These are phyloP conservation scores for Branchellion lobata DNA, from an alignment of 2,888 invertebrate genomes.

Conservation along the genomic window DNA sequence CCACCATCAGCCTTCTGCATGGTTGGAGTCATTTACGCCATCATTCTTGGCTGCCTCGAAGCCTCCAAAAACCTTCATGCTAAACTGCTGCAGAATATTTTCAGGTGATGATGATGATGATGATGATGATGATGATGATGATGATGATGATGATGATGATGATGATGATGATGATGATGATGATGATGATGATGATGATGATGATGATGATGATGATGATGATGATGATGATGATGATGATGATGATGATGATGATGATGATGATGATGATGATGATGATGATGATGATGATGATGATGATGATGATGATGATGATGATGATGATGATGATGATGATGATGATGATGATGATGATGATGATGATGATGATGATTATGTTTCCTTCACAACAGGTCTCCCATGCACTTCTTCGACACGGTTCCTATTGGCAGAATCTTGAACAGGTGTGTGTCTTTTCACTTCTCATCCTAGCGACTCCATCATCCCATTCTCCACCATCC, in stretches of 20 bases:
- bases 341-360: neutral
- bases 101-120: constrained; percentile 51
- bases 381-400: constrained; percentile 56
- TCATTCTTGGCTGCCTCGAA: constrained; percentile 59
- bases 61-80: constrained; percentile 59
- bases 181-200: neutral
- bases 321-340: neutral
- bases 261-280: constrained; percentile 56
- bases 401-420: constrained; percentile 63
- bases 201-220: neutral
- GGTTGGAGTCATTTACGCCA: constrained; percentile 50
- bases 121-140: neutral
- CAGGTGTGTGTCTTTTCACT: too few relatives aligned
- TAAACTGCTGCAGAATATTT: constrained; percentile 57
- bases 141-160: neutral
- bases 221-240: neutral
- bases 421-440: constrained; percentile 63
- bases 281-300: constrained; percentile 51
- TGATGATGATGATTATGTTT: neutral
- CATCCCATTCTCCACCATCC: too few relatives aligned
- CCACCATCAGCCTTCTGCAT: constrained; percentile 46
- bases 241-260: neutral
- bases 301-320: constrained; percentile 28
- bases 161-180: neutral
- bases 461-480: constrained; percentile 11